phyloP scores from a whole-genome alignment of 2,888 invertebrate species.

The Ophraella communa region DNA sequence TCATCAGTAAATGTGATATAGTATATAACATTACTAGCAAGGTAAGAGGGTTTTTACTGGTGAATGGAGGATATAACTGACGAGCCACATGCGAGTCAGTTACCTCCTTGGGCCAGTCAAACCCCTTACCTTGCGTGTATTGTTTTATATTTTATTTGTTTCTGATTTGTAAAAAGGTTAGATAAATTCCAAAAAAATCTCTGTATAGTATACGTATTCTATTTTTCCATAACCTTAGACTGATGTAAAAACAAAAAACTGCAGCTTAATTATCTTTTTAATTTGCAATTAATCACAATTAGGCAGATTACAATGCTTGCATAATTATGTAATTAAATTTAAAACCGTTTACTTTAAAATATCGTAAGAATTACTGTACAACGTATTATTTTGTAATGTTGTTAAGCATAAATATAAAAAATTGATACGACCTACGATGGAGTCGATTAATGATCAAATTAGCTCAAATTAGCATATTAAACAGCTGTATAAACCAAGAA shows the following conservation, averaged over 20 bases:
- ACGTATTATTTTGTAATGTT: slow-evolving; percentile 15
- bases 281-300: not conserved
- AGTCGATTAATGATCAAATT: slow-evolving; percentile 32
- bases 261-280: not conserved
- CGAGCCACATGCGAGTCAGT: too few relatives aligned
- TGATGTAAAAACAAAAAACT: not conserved
- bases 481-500: slow-evolving; percentile 25
- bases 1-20: too few relatives aligned
- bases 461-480: slow-evolving; percentile 32
- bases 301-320: not conserved
- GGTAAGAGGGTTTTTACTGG: too few relatives aligned
- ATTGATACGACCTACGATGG: not conserved
- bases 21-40: too few relatives aligned
- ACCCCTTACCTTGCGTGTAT: too few relatives aligned
- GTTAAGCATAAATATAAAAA: slow-evolving; percentile 21
- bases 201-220: too few relatives aligned
- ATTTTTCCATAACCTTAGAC: too few relatives aligned
- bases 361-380: slow-evolving; percentile 5
- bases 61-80: too few relatives aligned
- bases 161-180: too few relatives aligned
- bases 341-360: not conserved
- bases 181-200: too few relatives aligned
- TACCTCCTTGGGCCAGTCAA: too few relatives aligned
- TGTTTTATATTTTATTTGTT: too few relatives aligned
- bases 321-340: not conserved